Evolutionary conservation across 2,888 invertebrate genomes (phyloP), one percentile per base, ranked within the genome.

Genomic region (Lottia scabra): DNA sequence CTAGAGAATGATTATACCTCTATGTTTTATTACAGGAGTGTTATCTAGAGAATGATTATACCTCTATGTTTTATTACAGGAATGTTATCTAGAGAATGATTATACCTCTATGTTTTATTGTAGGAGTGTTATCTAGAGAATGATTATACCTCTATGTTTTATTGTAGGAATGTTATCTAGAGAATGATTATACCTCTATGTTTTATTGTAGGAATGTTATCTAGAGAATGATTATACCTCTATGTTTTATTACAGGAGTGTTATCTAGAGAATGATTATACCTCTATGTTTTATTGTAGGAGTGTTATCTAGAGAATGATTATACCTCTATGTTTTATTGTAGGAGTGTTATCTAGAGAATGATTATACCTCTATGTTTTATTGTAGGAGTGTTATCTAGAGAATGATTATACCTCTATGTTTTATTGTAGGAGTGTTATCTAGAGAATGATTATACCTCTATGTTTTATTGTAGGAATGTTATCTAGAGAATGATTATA

Each of bases 1-100:
- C 90, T 98, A 72, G 96, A 98, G 89, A 95, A 95, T 78, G 98
- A 98, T 89, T 95, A 95, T 0, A 95, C 96, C 0, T 94, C 94
- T 80, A 91, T 98, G 67, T 96, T 95, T 89, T 94, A 96, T 89
- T n/a, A n/a, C n/a, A n/a, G n/a, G n/a, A n/a, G n/a, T n/a, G n/a
- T n/a, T 93, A 94, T 76, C 90, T 98, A 72, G 96, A 98, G 89
- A 95, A 95, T 78, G 98, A 98, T 89, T 95, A 95, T 0, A 95
- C 96, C 0, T 94, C 94, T 80, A 91, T 98, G 67, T 96, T 95
- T 89, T 94, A 96, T 89, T n/a, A n/a, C n/a, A n/a, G n/a, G n/a
- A n/a, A n/a, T n/a, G n/a, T n/a, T 93, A 94, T 76, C 90, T 98
- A 72, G 96, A 98, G 89, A 95, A 95, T 78, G 98, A 98, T 89